Evolutionary conservation across 2,113 vertebrate species (phyloP), one percentile per base, ranked within the genome.

Genomic region (Xyrauchen texanus): DNA sequence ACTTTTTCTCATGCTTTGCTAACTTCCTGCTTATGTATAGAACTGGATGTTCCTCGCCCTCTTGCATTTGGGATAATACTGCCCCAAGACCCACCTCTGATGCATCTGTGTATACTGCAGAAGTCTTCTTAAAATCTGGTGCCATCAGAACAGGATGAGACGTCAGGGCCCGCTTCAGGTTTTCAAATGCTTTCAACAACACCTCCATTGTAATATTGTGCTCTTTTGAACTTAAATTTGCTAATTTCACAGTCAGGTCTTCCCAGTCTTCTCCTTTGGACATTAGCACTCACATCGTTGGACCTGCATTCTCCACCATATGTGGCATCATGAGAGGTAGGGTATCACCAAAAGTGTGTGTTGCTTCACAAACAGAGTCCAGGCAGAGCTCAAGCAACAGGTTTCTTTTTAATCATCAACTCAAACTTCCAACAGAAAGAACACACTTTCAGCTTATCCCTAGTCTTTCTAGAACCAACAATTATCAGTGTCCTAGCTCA

Each of bases 1-100:
- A 15, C 8, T 67, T 67, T 16, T 67, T 16, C 5, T 67, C 7
- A 49, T 49, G 13, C 65, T 49, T 66, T 47, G 44, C 64, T 47
- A 66, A 47, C 7, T 47, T 66, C 7, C 64, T 66, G n/a, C n/a
- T n/a, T n/a, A n/a, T n/a, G n/a, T n/a, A 72, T 2, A 44, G 6
- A 58, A 72, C 44, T 44, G 55, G 52, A n/a, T 57, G 53, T 58
- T 72, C 69, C 16, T 21, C 51, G 8, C 69, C 69, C 11, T 53
- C 64, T 66, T 45, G n/a, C 46, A 13, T 72, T 58, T 73, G 70
- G 12, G 42, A 73, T 45, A 73, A 8, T n/a, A 73, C 55, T 13
- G 6, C 55, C 34, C 55, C 2, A 6, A 49, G 21, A 34, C 8
- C 47, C 47, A 49, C 47, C 47, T 7, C 13, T 46, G 13, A 67